A percentile compares a stretch with the other conserved stretches of the same genome.
phyloP scores from a whole-genome alignment of 2,113 vertebrate genomes.

The Lophochroa leadbeateri region DNA sequence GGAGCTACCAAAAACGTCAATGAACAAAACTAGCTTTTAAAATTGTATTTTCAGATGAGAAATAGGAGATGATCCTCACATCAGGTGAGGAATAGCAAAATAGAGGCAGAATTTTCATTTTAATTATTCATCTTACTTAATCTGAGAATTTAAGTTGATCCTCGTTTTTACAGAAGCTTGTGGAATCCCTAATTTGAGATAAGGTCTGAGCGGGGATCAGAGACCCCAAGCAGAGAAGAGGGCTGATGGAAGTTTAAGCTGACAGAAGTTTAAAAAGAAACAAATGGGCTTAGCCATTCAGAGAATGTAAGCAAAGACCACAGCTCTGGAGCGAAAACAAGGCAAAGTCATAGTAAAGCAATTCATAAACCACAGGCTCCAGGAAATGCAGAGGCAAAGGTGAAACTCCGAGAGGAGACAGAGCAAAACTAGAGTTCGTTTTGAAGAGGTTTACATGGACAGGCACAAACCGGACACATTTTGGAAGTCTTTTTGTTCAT shows the following conservation, averaged over 20 bases:
- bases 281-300: slow-evolving; percentile 44
- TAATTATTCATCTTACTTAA: slow-evolving; percentile 59
- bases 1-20: background rate
- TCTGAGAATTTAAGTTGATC: slow-evolving; percentile 61
- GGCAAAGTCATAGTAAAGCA: background rate
- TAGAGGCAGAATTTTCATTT: slow-evolving; percentile 38
- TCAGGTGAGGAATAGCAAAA: background rate
- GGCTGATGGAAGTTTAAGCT: slow-evolving; percentile 48
- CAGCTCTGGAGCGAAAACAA: slow-evolving; percentile 2
- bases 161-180: slow-evolving; percentile 50
- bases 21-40: background rate
- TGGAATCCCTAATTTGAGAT: slow-evolving; percentile 50
- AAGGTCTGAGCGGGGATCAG: slow-evolving; percentile 47
- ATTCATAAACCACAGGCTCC: slow-evolving; percentile 11
- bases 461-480: background rate
- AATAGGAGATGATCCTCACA: slow-evolving; percentile 32
- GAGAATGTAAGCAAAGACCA: slow-evolving; percentile 47
- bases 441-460: background rate
- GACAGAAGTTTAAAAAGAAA: slow-evolving; percentile 53
- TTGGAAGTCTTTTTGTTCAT: background rate
- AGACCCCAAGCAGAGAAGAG: slow-evolving; percentile 53
- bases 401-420: background rate
- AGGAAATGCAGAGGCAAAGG: slow-evolving; percentile 36
- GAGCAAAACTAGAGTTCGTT: background rate
- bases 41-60: background rate